Evolutionary conservation across 2,888 invertebrate species (phyloP).

Genomic region (Pterostichus madidus): DNA sequence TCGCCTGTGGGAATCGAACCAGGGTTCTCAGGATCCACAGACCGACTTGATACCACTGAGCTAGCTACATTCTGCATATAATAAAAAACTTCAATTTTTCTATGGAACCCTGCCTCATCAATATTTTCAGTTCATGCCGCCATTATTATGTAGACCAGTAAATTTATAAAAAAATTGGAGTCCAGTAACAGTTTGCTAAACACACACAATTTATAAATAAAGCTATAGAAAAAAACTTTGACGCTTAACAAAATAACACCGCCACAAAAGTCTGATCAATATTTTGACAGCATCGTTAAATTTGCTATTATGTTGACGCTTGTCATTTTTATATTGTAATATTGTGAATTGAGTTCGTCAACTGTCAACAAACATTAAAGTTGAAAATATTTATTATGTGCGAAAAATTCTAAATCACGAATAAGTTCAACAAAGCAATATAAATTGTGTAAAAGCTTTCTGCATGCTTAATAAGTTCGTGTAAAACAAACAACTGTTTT

Average conservation of each 20-base stretch:
- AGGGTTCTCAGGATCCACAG: no score
- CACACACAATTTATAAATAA: not conserved
- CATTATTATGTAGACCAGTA: no score
- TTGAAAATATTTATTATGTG: not conserved
- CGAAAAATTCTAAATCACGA: not conserved
- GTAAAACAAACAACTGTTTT: not conserved
- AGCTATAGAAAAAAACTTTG: not conserved
- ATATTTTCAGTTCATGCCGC: no score
- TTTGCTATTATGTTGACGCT: not conserved
- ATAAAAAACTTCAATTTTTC: no score
- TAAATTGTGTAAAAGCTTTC: not conserved
- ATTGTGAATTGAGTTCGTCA: not conserved
- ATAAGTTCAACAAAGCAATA: not conserved
- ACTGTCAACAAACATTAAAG: not conserved
- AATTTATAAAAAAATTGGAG: no score
- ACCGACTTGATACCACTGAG: no score
- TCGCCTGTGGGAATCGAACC: no score
- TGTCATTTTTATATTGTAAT: not conserved
- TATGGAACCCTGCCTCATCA: no score
- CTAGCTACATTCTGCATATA: no score
- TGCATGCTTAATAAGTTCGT: not conserved
- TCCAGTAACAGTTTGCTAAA: no score
- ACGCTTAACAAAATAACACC: not conserved
- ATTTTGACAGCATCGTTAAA: slow-evolving; percentile 3
- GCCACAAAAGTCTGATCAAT: slow-evolving; percentile 1